Evolutionary conservation across 2,797 vertebrate species (phyloP).

Genomic region (Acanthurus tractus): DNA sequence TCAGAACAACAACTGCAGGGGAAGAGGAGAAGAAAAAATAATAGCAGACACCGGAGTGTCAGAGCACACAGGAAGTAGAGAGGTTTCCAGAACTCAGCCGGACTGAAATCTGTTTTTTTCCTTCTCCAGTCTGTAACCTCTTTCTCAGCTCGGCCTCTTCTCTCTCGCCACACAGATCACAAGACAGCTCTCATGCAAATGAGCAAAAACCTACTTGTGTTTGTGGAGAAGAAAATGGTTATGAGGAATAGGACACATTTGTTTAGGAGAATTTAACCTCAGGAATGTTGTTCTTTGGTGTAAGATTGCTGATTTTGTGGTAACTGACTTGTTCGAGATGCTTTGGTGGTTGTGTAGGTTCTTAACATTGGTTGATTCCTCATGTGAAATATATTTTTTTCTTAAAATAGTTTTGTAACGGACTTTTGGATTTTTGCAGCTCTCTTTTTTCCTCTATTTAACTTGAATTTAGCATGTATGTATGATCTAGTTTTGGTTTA

Average conservation of each 20-base stretch:
- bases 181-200: conserved; percentile 36
- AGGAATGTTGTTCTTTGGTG: neutral
- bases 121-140: conserved; percentile 35
- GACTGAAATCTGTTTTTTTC: conserved; percentile 42
- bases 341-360: neutral
- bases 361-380: too few relatives aligned
- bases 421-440: neutral
- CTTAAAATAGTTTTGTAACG: neutral
- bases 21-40: conserved; percentile 13
- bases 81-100: conserved; percentile 60
- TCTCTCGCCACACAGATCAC: conserved; percentile 32
- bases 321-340: neutral
- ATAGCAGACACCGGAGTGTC: conserved; percentile 65
- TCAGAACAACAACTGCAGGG: too few relatives aligned
- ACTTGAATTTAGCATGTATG: too few relatives aligned
- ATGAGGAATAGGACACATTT: neutral
- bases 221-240: conserved; percentile 3
- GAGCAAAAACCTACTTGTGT: neutral
- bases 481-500: neutral
- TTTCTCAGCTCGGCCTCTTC: conserved; percentile 27
- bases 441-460: neutral
- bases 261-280: neutral
- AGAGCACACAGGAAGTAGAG: conserved; percentile 71
- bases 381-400: too few relatives aligned
- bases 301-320: neutral